Evolutionary conservation across 2,888 invertebrate species (phyloP), one percentile per base, ranked within the genome.

Genomic region (Epicampocera succincta): DNA sequence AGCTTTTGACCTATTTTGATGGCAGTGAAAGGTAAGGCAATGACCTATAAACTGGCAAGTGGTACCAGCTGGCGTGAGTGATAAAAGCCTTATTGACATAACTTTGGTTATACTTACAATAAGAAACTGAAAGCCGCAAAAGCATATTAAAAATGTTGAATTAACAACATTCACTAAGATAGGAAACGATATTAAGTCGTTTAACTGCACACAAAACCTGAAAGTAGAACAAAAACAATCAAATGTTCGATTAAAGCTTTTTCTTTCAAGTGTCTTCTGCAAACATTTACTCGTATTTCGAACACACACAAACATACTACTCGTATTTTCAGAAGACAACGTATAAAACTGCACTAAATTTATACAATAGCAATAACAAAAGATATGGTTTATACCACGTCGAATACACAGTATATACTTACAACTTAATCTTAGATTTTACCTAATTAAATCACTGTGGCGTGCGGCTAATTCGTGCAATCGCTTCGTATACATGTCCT

Each of bases 71-170:
- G n/a, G n/a, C n/a, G n/a, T n/a, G n/a, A n/a, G n/a, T n/a, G n/a
- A n/a, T n/a, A n/a, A n/a, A n/a, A n/a, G n/a, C n/a, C n/a, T n/a
- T n/a, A n/a, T 44, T 9, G 13, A 6, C 17, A 15, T 42, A 11
- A 48, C 19, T 48, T 56, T 3, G 19, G 13, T 25, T n/a, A 42
- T 66, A 74, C 69, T 74, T 52, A 71, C 80, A 11, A 76, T 1
- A 17, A 80, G 11, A 72, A 76, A 80, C 19, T 80, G 71, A 54
- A 80, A 80, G 2, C 71, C 71, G n/a, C 71, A 63, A 15, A 54
- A 71, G n/a, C 75, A 76, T 46, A 80, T 76, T 72, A 66, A 69
- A 61, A 80, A 76, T 60, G 80, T 72, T 19, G 75, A 71, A 52
- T 54, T 60, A 11, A 76, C 1, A 52, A 76, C n/a, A 11, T 80